Base-by-base conservation (phyloP, 2,797 vertebrate genomes). In the Poecilia wingei region DNA sequence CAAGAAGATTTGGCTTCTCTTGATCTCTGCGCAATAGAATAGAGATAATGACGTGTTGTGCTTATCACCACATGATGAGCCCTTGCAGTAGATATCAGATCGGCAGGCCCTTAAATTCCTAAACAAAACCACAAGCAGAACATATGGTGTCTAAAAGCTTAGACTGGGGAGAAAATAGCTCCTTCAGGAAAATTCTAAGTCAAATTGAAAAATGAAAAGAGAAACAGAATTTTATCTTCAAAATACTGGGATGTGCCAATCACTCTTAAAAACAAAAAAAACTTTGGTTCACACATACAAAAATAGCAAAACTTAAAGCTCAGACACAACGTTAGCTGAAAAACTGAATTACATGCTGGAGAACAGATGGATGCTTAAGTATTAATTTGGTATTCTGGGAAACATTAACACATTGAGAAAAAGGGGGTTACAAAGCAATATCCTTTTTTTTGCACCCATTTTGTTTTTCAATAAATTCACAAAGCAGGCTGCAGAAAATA, bases 1-100 rank as follows among this genome's bases (percentile, higher is more conserved):
- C 84, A 75, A 85, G 83, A 84, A 87, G 66, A 69, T 69, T 69
- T 43, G 10, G 66, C 22, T 69, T 41, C 36, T 39, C 64, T n/a
- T 69, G 66, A 69, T 69, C 22, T 69, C 66, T 69, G n/a, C 36
- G 43, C 10, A 69, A 69, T 14, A 43, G 39, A 43, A 41, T 22
- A 43, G 39, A 69, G 39, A 69, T 25, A 43, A 69, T 43, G 20
- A 43, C 25, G 66, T 69, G 66, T 43, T 69, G 39, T 43, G 22
- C 39, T n/a, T 43, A 9, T 39, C 16, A 39, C 31, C 5, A 13
- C 22, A 69, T 43, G 66, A 43, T 41, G 20, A 69, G 20, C 10
- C 18, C 61, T 66, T 33, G 8, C 20, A 66, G 22, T 39, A 43
- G 36, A 43, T 43, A 43, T 22, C 18, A 69, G 39, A 69, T 25